phyloP scores from a whole-genome alignment of 2,797 vertebrate species.

The Notamacropus eugenii region DNA sequence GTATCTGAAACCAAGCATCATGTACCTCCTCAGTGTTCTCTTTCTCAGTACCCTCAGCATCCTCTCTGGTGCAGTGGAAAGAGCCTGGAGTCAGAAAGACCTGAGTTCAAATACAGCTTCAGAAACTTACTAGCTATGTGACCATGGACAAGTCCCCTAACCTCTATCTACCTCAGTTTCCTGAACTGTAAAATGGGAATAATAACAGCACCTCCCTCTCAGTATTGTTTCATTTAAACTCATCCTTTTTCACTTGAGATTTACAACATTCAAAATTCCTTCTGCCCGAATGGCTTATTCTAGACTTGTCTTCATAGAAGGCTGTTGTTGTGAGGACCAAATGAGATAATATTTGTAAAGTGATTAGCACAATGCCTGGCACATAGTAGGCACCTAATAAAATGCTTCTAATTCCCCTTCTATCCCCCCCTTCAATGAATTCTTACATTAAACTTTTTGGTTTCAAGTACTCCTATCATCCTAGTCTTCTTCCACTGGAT shows the following conservation, averaged over 20 bases:
- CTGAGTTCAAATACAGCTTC: background rate
- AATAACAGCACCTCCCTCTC: background rate
- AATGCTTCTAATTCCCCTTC: background rate
- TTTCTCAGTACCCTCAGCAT: background rate
- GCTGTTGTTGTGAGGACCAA: constrained; percentile 7
- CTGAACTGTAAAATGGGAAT: background rate
- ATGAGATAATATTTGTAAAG: background rate
- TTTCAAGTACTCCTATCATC: background rate
- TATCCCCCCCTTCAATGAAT: background rate
- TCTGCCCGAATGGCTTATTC: constrained; percentile 32
- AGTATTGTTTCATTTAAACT: background rate
- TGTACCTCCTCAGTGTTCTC: background rate
- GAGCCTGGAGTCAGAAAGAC: background rate
- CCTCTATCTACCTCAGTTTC: background rate
- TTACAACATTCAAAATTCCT: background rate
- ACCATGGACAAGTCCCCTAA: no score
- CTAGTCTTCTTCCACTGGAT: background rate
- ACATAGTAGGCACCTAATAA: background rate
- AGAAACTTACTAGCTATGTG: background rate
- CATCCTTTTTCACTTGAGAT: constrained; percentile 26
- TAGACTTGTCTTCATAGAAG: constrained; percentile 34
- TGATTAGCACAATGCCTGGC: background rate
- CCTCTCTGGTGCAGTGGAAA: background rate
- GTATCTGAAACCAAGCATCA: background rate
- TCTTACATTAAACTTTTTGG: background rate